A percentile compares a stretch with the other conserved stretches of the same genome.
Evolutionary conservation across 2,113 vertebrate species (phyloP).

Genomic region (Dromiciops gliroides): DNA sequence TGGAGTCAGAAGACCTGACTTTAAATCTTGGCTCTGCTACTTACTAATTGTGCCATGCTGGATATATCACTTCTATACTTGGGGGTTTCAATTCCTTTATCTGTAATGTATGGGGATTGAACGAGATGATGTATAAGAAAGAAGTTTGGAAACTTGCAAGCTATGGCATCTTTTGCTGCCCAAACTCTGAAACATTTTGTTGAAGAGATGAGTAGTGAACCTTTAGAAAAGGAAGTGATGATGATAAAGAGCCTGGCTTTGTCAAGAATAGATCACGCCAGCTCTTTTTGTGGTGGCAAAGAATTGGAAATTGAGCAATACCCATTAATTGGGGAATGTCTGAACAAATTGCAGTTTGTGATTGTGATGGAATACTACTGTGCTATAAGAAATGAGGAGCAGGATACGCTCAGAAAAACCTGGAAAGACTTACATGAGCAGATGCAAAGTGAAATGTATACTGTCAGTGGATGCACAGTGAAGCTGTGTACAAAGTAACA

Average conservation of each 20-base stretch:
- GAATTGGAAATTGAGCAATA: too few species aligned
- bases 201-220: background rate
- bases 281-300: too few species aligned
- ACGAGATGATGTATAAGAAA: background rate
- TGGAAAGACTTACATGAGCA: too few species aligned
- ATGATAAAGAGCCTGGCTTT: background rate
- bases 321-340: too few species aligned
- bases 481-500: too few species aligned
- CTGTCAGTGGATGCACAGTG: too few species aligned
- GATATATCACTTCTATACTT: background rate
- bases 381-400: too few species aligned
- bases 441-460: too few species aligned
- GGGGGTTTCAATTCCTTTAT: background rate
- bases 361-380: too few species aligned
- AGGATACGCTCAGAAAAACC: too few species aligned
- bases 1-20: background rate
- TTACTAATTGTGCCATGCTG: background rate
- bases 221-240: background rate
- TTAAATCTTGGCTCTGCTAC: background rate
- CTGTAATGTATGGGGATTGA: background rate
- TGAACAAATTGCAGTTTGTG: too few species aligned
- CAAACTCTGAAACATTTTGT: background rate
- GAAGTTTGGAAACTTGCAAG: background rate
- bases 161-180: background rate
- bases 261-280: background rate